Percentiles rank a stretch among this genome's conserved stretches.
Conservation (phyloP, 2,113 vertebrate species). For the Periophthalmodon schlosseri region DNA sequence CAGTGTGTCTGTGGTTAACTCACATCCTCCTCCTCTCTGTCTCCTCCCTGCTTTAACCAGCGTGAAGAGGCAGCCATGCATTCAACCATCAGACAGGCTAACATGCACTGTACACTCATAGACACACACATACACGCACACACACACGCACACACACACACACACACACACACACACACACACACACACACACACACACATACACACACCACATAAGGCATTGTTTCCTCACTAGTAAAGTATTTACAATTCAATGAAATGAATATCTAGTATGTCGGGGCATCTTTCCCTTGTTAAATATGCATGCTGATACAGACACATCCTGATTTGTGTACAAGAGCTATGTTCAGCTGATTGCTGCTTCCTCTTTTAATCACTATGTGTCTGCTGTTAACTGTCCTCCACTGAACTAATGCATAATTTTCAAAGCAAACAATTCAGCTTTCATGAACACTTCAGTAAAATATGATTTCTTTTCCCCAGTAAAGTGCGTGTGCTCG, state of each 20-base stretch:
- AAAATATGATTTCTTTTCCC: conserved; percentile 14
- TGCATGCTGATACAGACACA: conserved; percentile 41
- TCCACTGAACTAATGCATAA: conserved; percentile 1
- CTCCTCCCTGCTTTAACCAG: conserved; percentile 71
- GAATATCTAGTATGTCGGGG: conserved; percentile 47
- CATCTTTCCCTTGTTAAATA: conserved; percentile 49
- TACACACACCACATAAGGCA: conserved; percentile 29
- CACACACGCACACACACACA: too few relatives aligned
- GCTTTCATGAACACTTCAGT: conserved; percentile 5
- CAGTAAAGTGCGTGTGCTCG: conserved; percentile 22
- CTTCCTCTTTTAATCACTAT: conserved; percentile 7
- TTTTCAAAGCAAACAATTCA: conserved; percentile 17
- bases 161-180: too few relatives aligned
- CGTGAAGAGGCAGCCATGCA: conserved; percentile 75
- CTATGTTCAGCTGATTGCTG: conserved; percentile 1
- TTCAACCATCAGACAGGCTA: conserved; percentile 78
- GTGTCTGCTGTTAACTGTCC: conserved; percentile 5
- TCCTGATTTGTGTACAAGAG: conserved; percentile 39
- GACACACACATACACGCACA: conserved; percentile 26
- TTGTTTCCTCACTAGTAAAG: conserved; percentile 51
- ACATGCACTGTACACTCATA: conserved; percentile 42
- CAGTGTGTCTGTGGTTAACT: conserved; percentile 63
- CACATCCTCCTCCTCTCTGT: conserved; percentile 54
- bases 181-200: neutral
- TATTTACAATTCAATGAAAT: conserved; percentile 46